Evolutionary conservation across 2,888 invertebrate species (phyloP), one percentile per base, ranked within the genome.

Genomic region (Entomobrya proxima): DNA sequence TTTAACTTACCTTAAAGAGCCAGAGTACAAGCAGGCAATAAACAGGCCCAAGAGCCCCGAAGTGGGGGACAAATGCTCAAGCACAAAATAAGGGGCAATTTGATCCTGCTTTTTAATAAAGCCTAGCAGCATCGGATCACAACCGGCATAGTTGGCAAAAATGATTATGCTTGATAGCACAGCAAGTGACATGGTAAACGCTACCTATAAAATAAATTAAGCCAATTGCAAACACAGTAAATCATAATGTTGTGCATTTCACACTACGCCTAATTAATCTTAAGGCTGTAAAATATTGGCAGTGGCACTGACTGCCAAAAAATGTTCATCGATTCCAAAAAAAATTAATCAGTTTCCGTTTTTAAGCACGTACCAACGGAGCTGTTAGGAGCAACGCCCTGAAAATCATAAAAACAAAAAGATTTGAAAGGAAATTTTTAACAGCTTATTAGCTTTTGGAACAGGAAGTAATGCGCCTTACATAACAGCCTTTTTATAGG

Each of bases 21-120:
- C 93, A 86, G 92, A 92, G 90, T 93, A 93, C 2, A 93, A 90
- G 76, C 92, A 92, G 6, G 93, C 92, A 0, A 93, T 92, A 89
- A 93, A 93, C 24, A 93, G 90, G 0, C 93, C 93, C n/a, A 93
- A 92, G 4, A 93, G 88, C 13, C 93, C 93, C 13, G 91, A 91
- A 24, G 91, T 89, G 44, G 91, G 88, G 5, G 91, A 91, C 58
- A 93, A 88, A 32, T 91, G 90, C 85, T 93, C 92, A 91, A 92
- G 92, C 15, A 93, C 92, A 90, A 92, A 93, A 82, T 92, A 91
- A 0, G 93, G 93, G 50, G 90, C 89, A 55, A 91, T 90, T 69
- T 90, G 89, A 79, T 91, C 91, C 50, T 88, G 88, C 21, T 86
- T 88, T 11, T 83, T 82, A 83, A 91, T 91, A 44, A 90, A 88